These are phyloP conservation scores for Salvator merianae DNA, from an alignment of 2,113 vertebrate species.

Conservation along the genomic window DNA sequence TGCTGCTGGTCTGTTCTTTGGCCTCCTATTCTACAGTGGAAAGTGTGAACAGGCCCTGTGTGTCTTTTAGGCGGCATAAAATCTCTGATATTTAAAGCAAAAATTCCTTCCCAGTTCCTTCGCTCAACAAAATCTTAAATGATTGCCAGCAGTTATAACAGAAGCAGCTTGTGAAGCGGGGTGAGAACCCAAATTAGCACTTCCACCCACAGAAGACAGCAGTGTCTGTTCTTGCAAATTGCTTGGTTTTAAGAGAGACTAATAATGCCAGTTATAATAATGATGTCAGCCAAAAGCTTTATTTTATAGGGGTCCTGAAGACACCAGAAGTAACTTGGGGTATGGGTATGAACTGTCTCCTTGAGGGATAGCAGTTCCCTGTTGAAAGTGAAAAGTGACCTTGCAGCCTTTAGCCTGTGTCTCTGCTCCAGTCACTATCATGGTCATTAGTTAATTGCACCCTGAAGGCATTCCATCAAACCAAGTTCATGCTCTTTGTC, in stretches of 20 bases:
- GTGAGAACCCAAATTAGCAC: not conserved
- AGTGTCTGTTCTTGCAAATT: accelerated
- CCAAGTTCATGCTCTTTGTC: not conserved
- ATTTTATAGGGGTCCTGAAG: accelerated
- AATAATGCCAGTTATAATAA: not conserved
- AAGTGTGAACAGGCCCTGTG: too few species aligned
- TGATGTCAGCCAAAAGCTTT: accelerated
- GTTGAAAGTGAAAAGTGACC: not conserved
- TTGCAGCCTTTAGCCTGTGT: accelerated
- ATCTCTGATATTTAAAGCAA: not conserved
- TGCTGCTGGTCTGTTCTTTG: too few species aligned
- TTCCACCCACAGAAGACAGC: not conserved
- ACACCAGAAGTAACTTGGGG: not conserved
- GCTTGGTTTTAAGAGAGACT: accelerated
- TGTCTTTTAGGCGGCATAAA: not conserved
- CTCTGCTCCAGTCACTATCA: accelerated
- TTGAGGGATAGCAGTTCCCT: not conserved
- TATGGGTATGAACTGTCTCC: accelerated
- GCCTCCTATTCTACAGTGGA: too few species aligned
- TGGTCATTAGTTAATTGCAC: not conserved
- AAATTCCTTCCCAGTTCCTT: not conserved
- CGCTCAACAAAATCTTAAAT: not conserved
- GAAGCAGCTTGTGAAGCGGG: not conserved
- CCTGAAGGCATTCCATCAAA: accelerated
- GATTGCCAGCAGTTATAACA: not conserved